Conservation (phyloP, 2,113 vertebrate species). For the Columba livia region DNA sequence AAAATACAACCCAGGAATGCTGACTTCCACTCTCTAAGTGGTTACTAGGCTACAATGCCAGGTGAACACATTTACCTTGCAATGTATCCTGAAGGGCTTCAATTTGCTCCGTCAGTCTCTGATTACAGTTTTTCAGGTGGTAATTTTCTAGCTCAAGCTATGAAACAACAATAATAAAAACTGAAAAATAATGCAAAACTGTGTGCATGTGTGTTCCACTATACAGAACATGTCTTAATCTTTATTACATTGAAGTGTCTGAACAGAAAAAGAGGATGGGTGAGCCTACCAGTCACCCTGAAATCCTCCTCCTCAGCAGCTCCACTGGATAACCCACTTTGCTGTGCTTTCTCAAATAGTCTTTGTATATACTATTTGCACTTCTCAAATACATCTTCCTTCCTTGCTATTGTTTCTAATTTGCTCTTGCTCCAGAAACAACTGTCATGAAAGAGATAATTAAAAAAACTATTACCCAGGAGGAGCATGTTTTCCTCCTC, state of each 20-base stretch:
- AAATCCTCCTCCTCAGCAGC: background rate
- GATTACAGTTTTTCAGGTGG: slow-evolving; percentile 84
- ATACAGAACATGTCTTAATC: background rate
- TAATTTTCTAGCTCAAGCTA: slow-evolving; percentile 94
- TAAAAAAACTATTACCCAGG: background rate
- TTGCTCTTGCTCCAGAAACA: background rate
- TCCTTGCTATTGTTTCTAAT: background rate
- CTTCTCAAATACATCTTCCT: background rate
- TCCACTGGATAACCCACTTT: background rate
- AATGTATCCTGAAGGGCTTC: slow-evolving; percentile 83
- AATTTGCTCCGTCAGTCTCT: slow-evolving; percentile 85
- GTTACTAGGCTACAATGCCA: background rate
- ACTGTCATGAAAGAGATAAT: background rate
- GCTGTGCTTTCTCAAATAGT: background rate
- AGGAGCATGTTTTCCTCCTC: background rate
- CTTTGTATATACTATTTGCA: background rate
- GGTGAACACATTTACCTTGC: slow-evolving; percentile 77
- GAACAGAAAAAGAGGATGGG: background rate
- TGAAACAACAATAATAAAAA: slow-evolving; percentile 32
- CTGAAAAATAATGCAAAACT: background rate
- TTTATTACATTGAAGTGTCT: background rate
- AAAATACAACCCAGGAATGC: background rate
- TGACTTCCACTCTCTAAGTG: background rate
- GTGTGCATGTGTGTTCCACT: background rate
- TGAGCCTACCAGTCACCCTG: background rate